Conservation (phyloP, 2,888 invertebrate species). For the Cremastinae sp. region DNA sequence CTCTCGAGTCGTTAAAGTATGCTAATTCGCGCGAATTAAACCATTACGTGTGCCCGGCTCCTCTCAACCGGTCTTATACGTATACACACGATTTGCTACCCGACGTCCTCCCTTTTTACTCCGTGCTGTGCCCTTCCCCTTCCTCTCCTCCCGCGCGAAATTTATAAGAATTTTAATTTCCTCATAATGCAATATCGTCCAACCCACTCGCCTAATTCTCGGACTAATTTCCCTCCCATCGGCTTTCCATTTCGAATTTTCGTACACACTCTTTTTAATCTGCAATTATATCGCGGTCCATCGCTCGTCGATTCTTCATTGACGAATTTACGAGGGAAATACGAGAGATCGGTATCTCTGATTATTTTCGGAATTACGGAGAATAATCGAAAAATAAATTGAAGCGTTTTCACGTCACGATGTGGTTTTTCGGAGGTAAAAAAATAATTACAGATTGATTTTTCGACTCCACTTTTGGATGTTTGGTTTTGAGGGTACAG, state of each 20-base stretch:
- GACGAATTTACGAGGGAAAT: not conserved
- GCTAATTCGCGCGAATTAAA: conserved; percentile 74
- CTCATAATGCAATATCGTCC: conserved; percentile 65
- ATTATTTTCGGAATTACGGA: no score
- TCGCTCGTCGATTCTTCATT: not conserved
- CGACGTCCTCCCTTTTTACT: conserved; percentile 18
- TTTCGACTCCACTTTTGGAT: no score
- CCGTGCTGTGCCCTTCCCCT: conserved; percentile 43
- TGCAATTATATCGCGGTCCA: not conserved
- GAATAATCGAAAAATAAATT: no score
- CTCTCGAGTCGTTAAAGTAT: conserved; percentile 69
- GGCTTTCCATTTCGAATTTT: conserved; percentile 19
- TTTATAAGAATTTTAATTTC: conserved; percentile 69
- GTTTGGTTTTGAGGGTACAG: no score
- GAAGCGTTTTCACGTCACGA: no score
- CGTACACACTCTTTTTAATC: conserved; percentile 3
- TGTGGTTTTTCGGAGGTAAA: no score
- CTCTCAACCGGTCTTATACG: conserved; percentile 64
- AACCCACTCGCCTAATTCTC: conserved; percentile 63
- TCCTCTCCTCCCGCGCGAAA: conserved; percentile 52
- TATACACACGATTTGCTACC: conserved; percentile 67
- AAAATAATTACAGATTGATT: no score
- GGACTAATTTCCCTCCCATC: conserved; percentile 58
- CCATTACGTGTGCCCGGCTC: conserved; percentile 67
- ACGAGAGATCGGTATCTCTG: no score